Conservation (phyloP, 2,113 vertebrate species). For the Emydocephalus ijimae region DNA sequence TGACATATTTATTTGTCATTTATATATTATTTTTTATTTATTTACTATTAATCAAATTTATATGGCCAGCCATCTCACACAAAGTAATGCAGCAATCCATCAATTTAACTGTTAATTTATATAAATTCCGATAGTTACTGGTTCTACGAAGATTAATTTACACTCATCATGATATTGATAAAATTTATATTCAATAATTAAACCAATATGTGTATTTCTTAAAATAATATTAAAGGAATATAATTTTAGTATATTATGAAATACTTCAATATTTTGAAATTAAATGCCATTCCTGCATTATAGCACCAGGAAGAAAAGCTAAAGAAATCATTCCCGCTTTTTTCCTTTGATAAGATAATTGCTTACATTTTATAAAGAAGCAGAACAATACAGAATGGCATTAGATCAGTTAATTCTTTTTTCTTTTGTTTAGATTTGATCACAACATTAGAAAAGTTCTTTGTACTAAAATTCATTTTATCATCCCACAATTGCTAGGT, state of each 20-base stretch:
- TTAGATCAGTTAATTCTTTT: conserved; percentile 63
- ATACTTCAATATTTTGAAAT: conserved; percentile 51
- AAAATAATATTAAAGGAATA: background rate
- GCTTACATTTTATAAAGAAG: conserved; percentile 59
- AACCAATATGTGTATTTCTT: background rate
- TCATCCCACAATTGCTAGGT: conserved; percentile 54
- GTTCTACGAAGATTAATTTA: background rate
- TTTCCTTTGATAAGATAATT: conserved; percentile 68
- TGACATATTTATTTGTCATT: conserved; percentile 22
- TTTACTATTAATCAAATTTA: background rate
- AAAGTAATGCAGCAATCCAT: background rate
- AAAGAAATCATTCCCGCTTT: conserved; percentile 36
- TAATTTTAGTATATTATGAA: conserved; percentile 43
- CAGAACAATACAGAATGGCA: conserved; percentile 29
- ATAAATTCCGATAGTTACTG: background rate
- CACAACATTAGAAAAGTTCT: conserved; percentile 64
- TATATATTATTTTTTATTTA: conserved; percentile 18
- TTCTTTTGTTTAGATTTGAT: conserved; percentile 59
- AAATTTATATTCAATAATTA: background rate
- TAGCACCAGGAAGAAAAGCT: conserved; percentile 38
- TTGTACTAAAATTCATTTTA: conserved; percentile 60
- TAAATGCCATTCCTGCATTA: conserved; percentile 62
- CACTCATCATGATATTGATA: background rate
- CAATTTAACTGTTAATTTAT: background rate
- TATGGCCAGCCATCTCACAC: background rate